phyloP scores from a whole-genome alignment of 2,888 invertebrate species.

The Euplexia lucipara region DNA sequence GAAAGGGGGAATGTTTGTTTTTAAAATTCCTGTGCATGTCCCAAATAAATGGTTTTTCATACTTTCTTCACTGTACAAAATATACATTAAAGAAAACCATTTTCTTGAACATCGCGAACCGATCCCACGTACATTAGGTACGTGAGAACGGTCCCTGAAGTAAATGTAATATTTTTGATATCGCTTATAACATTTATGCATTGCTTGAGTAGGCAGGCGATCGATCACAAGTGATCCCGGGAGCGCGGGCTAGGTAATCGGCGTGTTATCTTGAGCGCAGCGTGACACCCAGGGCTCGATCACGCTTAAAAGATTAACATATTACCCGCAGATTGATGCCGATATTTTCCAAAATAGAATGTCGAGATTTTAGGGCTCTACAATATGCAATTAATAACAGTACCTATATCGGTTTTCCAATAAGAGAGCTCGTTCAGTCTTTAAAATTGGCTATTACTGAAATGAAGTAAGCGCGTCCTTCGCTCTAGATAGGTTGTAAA shows the following conservation, averaged over 20 bases:
- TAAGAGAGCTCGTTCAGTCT: conserved; percentile 72
- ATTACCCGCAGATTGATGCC: conserved; percentile 75
- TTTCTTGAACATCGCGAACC: conserved; percentile 13
- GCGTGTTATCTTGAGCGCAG: conserved; percentile 75
- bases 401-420: conserved; percentile 74
- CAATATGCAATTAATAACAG: conserved; percentile 72
- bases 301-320: conserved; percentile 82
- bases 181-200: conserved; percentile 38
- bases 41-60: neutral
- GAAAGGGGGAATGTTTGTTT: too few species aligned
- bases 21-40: too few species aligned
- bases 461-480: conserved; percentile 65
- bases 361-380: conserved; percentile 66
- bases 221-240: conserved; percentile 71
- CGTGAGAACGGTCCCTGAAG: conserved; percentile 36
- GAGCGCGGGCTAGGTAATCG: conserved; percentile 69
- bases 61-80: conserved; percentile 18
- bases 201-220: conserved; percentile 64
- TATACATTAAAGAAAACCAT: conserved; percentile 9
- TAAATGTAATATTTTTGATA: conserved; percentile 40
- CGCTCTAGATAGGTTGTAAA: conserved; percentile 50
- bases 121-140: conserved; percentile 1
- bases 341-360: conserved; percentile 68
- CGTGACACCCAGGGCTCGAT: conserved; percentile 73
- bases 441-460: conserved; percentile 78